Percentiles rank a stretch among this genome's conserved stretches.
Evolutionary conservation across 2,113 vertebrate species (phyloP).

Genomic region (Otis tarda): DNA sequence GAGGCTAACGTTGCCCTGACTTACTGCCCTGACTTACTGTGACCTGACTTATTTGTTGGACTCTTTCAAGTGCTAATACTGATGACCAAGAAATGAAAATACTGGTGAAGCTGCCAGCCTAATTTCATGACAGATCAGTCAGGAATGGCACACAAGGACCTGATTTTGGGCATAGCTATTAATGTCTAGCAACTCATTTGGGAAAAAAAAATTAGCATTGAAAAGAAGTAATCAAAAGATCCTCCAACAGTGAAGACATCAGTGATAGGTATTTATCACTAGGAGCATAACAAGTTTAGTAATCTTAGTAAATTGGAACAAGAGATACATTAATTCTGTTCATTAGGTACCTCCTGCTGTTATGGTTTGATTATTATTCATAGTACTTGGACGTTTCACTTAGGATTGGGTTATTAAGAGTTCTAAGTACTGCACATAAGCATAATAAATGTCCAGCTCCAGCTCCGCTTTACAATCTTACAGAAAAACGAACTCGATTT

Average conservation of each 20-base stretch:
- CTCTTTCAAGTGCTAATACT: conserved; percentile 2
- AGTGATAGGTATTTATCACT: background rate
- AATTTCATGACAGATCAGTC: conserved; percentile 14
- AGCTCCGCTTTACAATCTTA: background rate
- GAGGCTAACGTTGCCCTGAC: background rate
- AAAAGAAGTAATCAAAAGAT: conserved; percentile 6
- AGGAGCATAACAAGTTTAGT: conserved; percentile 36
- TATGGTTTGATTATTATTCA: conserved; percentile 38
- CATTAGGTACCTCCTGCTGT: conserved; percentile 57
- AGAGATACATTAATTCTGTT: conserved; percentile 38
- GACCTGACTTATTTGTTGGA: background rate
- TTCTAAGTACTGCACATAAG: conserved; percentile 10
- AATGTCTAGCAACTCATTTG: background rate
- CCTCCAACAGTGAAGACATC: background rate
- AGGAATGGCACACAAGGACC: background rate
- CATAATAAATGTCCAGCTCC: conserved; percentile 7
- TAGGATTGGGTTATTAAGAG: conserved; percentile 27
- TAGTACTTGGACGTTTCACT: conserved; percentile 32
- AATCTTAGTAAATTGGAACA: conserved; percentile 42
- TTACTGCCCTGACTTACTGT: conserved; percentile 40
- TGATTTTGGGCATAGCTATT: background rate
- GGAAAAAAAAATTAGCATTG: background rate
- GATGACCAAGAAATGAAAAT: background rate
- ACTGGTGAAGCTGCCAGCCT: background rate
- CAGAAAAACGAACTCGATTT: background rate